Evolutionary conservation across 2,797 vertebrate genomes (phyloP).

Genomic region (Acipenser transmontanus): DNA sequence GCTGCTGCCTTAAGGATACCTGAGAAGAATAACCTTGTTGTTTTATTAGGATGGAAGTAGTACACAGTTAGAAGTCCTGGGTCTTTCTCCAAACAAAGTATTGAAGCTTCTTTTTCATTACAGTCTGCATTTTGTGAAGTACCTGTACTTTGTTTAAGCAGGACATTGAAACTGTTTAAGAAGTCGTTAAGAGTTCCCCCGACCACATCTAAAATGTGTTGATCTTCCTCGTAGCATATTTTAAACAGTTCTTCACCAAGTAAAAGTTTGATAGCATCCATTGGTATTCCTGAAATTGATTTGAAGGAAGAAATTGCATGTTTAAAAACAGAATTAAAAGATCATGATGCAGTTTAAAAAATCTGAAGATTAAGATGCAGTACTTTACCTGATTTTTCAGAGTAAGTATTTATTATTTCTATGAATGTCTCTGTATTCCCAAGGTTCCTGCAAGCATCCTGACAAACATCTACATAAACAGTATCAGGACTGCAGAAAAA

Average conservation of each 20-base stretch:
- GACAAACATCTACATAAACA: conserved; percentile 43
- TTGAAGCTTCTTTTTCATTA: conserved; percentile 73
- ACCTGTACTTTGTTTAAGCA: conserved; percentile 79
- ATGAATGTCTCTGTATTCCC: conserved; percentile 69
- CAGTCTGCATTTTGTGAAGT: conserved; percentile 49
- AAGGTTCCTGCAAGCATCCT: conserved; percentile 51
- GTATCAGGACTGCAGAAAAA: conserved; percentile 39
- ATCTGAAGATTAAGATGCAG: background rate
- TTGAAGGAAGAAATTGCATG: conserved; percentile 14
- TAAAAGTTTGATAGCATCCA: conserved; percentile 68
- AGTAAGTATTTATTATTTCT: conserved; percentile 72
- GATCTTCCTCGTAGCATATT: conserved; percentile 90
- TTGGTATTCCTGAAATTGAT: conserved; percentile 60
- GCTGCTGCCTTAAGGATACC: conserved; percentile 91
- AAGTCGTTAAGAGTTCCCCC: conserved; percentile 94
- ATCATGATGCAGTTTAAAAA: background rate
- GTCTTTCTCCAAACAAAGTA: conserved; percentile 92
- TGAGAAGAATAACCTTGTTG: conserved; percentile 82
- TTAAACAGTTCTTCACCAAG: conserved; percentile 89
- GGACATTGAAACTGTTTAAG: conserved; percentile 92
- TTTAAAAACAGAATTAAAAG: background rate
- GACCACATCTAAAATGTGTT: conserved; percentile 84
- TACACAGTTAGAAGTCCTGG: conserved; percentile 84
- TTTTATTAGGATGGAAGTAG: conserved; percentile 83
- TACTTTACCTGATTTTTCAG: conserved; percentile 73